phyloP scores from a whole-genome alignment of 35 echinoderm and acorn worm species.

The Eucidaris tribuloides region DNA sequence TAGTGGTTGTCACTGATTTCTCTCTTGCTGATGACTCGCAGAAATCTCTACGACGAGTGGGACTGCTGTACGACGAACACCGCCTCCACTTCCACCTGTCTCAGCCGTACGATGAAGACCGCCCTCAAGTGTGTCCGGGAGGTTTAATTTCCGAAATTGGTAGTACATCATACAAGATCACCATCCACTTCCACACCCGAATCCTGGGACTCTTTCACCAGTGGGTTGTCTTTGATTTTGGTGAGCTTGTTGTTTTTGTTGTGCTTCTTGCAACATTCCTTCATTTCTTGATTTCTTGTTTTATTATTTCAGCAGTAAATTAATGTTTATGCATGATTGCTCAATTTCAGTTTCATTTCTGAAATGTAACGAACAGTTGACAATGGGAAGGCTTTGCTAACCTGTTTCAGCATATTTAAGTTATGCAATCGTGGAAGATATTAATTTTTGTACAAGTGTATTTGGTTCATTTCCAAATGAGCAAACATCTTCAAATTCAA shows the following conservation, averaged over 20 bases:
- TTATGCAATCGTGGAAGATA: too few species aligned
- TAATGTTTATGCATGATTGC: too few species aligned
- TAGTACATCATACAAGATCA: constrained; percentile 41
- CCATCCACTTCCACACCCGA: constrained; percentile 58
- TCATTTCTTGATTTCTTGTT: background rate
- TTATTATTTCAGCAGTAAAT: too few species aligned
- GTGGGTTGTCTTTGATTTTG: constrained; percentile 91
- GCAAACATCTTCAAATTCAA: too few species aligned
- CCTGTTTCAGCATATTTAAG: too few species aligned
- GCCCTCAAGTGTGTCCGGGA: constrained; percentile 80
- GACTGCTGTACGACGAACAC: constrained; percentile 86
- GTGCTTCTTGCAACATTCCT: too few species aligned
- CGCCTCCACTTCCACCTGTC: constrained; percentile 82
- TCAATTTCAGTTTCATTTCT: too few species aligned
- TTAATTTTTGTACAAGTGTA: too few species aligned
- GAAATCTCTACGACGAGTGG: constrained; percentile 72
- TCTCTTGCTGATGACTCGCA: background rate
- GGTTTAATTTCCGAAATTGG: constrained; percentile 26
- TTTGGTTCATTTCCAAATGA: too few species aligned
- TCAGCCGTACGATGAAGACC: constrained; percentile 49
- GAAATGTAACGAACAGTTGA: too few species aligned
- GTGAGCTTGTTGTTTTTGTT: background rate
- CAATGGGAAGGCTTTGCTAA: too few species aligned
- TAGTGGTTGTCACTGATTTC: too few species aligned
- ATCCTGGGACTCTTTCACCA: constrained; percentile 87